These are phyloP conservation scores for Piprites chloris DNA, from an alignment of 2,113 vertebrate species.

Conservation along the genomic window DNA sequence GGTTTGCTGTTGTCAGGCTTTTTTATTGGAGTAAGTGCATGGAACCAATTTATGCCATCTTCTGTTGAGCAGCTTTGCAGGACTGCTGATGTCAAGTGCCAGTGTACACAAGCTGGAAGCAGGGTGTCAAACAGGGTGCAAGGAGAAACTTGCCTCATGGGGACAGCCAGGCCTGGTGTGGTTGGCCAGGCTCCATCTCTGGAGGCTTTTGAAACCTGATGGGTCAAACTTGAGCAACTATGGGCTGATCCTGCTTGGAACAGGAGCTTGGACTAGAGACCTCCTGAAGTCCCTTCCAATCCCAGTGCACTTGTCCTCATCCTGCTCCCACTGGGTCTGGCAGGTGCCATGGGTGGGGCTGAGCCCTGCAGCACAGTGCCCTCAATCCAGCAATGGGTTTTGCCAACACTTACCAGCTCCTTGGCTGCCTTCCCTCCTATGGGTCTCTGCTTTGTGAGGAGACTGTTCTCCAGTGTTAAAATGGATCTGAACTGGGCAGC, in stretches of 20 bases:
- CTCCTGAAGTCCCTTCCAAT: neutral
- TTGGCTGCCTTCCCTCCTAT: neutral
- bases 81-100: neutral
- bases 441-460: neutral
- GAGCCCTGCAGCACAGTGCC: neutral
- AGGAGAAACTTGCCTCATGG: neutral
- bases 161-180: neutral
- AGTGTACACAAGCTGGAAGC: neutral
- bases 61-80: neutral
- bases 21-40: neutral
- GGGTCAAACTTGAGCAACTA: neutral
- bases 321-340: neutral
- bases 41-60: neutral
- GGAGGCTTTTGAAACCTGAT: neutral
- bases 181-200: neutral
- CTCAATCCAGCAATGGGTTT: neutral
- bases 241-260: neutral
- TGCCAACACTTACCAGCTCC: neutral
- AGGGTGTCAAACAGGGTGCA: neutral
- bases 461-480: neutral
- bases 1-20: neutral
- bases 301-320: accelerated
- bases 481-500: neutral
- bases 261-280: neutral
- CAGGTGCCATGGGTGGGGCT: neutral